Evolutionary conservation across 2,113 vertebrate genomes (phyloP), one percentile per base, ranked within the genome.

Genomic region (Pangasianodon gigas): DNA sequence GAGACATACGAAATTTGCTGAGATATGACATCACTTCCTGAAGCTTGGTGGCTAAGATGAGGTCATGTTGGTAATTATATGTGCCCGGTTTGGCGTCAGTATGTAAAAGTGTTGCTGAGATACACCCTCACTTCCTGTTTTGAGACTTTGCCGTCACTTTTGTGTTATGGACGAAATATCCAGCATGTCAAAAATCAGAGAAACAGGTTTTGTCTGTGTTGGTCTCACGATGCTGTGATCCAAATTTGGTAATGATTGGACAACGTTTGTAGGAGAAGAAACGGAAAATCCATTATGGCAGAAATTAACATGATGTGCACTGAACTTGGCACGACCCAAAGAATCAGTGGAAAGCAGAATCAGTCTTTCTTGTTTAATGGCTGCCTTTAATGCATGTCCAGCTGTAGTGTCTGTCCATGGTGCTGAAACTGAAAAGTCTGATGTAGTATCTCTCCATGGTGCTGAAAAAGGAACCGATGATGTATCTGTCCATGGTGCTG

Each of bases 391-490:
- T 32, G 67, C n/a, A 71, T 51, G 29, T 32, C 8, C 4, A 51
- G 7, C 21, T 62, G 24, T 29, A 10, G 6, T 62, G 7, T 24
- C 60, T 62, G 60, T 62, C 1, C 21, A 2, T 62, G 58, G 58
- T 62, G 58, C 62, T 67, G 62, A 65, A 65, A 29, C 6, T 1
- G 19, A 3, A 19, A 19, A 19, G 4, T 0, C 0, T 19, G 1
- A 0, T 58, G 56, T 16, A 54, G 56, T 19, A 4, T 2, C 18
- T 19, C 4, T 58, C 52, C 52, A 16, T 54, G 52, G 52, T 54
- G 52, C 52, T 54, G 16, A 60, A 58, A 2, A 0, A 1, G 37
- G 44, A 41, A 41, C 0, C 3, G 1, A 0, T n/a, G 26, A 2
- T 0, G 60, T 9, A 2, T 7, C 60, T 26, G 7, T 24, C 24